These are phyloP conservation scores for Polypedilum pembai DNA, from an alignment of 1,140 invertebrate species.

Conservation along the genomic window DNA sequence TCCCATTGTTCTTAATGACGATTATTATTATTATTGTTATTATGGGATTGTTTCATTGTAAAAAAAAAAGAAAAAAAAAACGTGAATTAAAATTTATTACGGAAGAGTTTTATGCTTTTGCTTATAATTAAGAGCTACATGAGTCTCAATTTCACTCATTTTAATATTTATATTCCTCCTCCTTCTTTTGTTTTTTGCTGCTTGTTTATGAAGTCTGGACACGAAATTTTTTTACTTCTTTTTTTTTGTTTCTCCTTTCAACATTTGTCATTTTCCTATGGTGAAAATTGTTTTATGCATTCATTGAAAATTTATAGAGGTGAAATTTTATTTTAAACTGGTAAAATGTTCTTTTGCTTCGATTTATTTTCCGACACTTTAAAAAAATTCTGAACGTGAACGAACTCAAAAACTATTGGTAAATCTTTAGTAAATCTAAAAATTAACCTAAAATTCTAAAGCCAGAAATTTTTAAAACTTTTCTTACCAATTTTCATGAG, in stretches of 20 bases:
- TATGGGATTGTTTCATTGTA: not conserved
- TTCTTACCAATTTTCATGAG: too few species aligned
- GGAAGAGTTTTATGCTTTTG: not conserved
- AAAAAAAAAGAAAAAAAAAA: not conserved
- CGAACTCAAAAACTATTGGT: too few species aligned
- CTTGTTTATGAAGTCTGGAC: slow-evolving; percentile 16
- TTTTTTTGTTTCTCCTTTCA: not conserved
- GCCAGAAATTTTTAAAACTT: too few species aligned
- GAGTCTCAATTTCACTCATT: slow-evolving; percentile 12
- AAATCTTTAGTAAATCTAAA: too few species aligned
- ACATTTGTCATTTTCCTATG: not conserved
- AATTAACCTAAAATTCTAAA: too few species aligned
- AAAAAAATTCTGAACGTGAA: too few species aligned
- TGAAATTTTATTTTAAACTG: too few species aligned
- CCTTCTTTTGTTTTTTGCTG: not conserved
- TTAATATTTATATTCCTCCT: not conserved
- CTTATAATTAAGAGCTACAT: slow-evolving; percentile 15
- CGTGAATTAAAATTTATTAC: slow-evolving; percentile 13
- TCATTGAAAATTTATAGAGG: too few species aligned
- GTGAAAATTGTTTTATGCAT: too few species aligned
- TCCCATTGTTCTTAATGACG: not conserved
- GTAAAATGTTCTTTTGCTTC: too few species aligned
- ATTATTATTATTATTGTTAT: not conserved
- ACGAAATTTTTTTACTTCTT: not conserved
- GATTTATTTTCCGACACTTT: too few species aligned